Evolutionary conservation across 2,113 vertebrate species (phyloP), one percentile per base, ranked within the genome.

Genomic region (Hippocampus abdominalis): DNA sequence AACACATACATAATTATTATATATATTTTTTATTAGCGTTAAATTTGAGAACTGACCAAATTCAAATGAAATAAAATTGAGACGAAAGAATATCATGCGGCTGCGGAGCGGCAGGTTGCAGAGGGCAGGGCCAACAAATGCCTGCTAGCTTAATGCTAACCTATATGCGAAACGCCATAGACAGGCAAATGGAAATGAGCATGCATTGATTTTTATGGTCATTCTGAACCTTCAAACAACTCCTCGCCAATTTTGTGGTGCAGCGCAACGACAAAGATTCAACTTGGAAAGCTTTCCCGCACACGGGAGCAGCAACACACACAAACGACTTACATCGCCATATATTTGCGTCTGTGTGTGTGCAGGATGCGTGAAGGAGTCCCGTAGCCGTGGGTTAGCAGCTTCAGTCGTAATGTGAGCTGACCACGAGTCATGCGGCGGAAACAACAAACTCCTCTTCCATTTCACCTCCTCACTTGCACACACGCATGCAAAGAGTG

Each of bases 391-490:
- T 16, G 78, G 82, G 86, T 87, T 86, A 87, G 78, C 81, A 81
- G 74, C 76, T 82, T 87, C 74, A 83, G 78, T 81, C 86, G 80
- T 88, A 88, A 89, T 83, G 76, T 81, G 86, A 89, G 88, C 78
- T 84, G 84, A 86, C 77, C 76, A 83, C 82, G 86, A 86, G 74
- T 89, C 86, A 89, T 80, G 69, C 83, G 74, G 78, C 53, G 56
- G 54, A 80, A 81, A 84, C 73, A 84, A 79, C 82, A 79, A 80
- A 73, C 70, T 64, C 13, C 64, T 74, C 71, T 80, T 75, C 69
- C 23, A 75, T 62, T 40, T 40, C 36, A n/a, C 4, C 11, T 12
- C 36, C 20, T 40, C 57, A 16, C 57, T 36, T 10, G 13, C 57
- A 10, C 57, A 2, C 57, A 32, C 12, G 8, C 3, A 16, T 18